These are phyloP conservation scores for Gymnocypris eckloni DNA, from an alignment of 2,797 vertebrate species.

Conservation along the genomic window DNA sequence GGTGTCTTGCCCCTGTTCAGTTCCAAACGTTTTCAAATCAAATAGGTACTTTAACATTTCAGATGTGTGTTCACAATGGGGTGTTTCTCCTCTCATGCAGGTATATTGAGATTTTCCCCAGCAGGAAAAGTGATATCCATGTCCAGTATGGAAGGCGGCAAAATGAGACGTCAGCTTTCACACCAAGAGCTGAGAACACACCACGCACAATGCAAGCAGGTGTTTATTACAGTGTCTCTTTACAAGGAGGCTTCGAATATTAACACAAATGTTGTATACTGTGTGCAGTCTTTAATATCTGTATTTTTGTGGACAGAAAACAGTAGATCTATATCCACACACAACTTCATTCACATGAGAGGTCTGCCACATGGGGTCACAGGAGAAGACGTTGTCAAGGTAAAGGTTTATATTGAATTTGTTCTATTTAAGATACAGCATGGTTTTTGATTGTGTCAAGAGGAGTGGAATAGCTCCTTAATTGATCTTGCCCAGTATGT, in stretches of 20 bases:
- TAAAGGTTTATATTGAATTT: conserved; percentile 60
- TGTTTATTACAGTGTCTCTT: not conserved
- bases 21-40: not conserved
- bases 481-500: not conserved
- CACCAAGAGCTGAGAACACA: not conserved
- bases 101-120: conserved; percentile 92
- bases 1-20: not conserved
- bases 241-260: not conserved
- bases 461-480: not conserved
- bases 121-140: conserved; percentile 77
- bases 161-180: not conserved
- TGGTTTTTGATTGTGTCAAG: not conserved
- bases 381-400: conserved; percentile 85
- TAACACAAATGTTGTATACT: not conserved
- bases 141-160: not conserved
- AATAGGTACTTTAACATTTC: not conserved
- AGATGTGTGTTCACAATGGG: not conserved
- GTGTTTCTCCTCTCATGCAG: conserved; percentile 67
- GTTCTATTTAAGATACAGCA: not conserved
- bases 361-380: conserved; percentile 84
- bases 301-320: conserved; percentile 43
- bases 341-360: conserved; percentile 83
- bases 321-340: not conserved
- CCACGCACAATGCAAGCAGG: not conserved
- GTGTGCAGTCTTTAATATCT: not conserved